phyloP scores from a whole-genome alignment of 2,888 invertebrate species.

The Lasius fuliginosus region DNA sequence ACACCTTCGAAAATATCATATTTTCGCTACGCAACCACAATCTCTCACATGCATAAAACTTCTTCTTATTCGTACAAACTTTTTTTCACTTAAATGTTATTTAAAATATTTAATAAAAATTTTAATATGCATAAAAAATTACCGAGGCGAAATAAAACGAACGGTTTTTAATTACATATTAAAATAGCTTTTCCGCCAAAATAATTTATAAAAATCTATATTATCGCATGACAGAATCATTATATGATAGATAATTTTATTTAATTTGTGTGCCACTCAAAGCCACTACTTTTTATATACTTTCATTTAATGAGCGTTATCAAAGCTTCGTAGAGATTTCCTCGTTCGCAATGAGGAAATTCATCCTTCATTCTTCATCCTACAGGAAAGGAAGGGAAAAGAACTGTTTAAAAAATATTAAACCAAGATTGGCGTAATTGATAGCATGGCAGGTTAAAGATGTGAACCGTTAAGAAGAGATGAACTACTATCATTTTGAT shows the following conservation, averaged over 20 bases:
- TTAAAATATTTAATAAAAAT: constrained; percentile 18
- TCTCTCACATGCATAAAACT: not conserved
- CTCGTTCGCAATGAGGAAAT: constrained; percentile 2
- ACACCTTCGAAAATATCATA: not conserved
- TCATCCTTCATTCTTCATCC: constrained; percentile 24
- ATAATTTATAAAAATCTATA: constrained; percentile 15
- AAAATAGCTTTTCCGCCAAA: not conserved
- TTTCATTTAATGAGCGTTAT: constrained; percentile 29
- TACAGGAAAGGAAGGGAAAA: not conserved
- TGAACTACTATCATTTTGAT: not conserved
- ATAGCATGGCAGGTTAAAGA: constrained; percentile 16
- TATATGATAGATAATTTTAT: constrained; percentile 30
- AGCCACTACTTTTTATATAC: constrained; percentile 24
- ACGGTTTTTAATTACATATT: constrained; percentile 17
- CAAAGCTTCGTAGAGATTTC: constrained; percentile 41
- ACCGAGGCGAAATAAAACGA: not conserved
- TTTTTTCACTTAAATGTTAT: constrained; percentile 2
- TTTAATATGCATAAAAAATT: constrained; percentile 32
- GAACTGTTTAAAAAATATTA: constrained; percentile 39
- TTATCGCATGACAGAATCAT: constrained; percentile 14
- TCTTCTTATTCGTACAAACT: constrained; percentile 5
- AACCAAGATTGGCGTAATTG: constrained; percentile 37
- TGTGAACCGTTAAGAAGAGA: not conserved
- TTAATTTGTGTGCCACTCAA: constrained; percentile 42
- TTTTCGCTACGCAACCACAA: not conserved